Base-by-base conservation (phyloP, 2,113 vertebrate genomes). In the Camelus dromedarius region DNA sequence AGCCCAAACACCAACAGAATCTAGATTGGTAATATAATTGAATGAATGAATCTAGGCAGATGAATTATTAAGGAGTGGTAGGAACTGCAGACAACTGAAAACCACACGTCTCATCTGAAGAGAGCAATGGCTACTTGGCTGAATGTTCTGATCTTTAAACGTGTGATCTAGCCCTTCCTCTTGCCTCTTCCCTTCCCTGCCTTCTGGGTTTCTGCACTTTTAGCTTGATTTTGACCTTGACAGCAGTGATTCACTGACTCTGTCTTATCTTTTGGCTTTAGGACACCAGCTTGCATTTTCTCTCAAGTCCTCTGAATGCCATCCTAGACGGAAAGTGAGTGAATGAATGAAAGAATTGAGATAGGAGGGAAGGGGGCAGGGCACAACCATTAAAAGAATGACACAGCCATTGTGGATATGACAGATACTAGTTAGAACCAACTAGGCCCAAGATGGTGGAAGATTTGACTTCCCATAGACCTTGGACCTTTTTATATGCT, bases 221-320 rank as follows among this genome's bases (percentile, higher is more conserved):
- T 35, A 35, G 15, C 42, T 95, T 80, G 64, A 38, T 76, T 72
- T 95, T 92, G 50, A 96, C 26, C 19, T 89, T 76, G 24, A 62
- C 24, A 75, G 1, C 9, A 22, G 16, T 52, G 52, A 62, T 54
- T 89, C 30, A 5, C 28, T 75, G 50, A 48, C 30, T 89, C 22
- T 8, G 10, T 67, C 13, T 75, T 93, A 8, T 24, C 26, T 64
- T 66, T 42, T 90, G 46, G 4, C 15, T 96, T 85, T 89, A 91
- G 64, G 30, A 58, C 3, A 22, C 6, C 35, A 80, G 18, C 26
- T 70, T 32, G 10, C 8, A 26, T 30, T 93, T 90, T 89, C 48
- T 60, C 42, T 93, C 4, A 12, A 22, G 48, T 84, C 16, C 30
- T 58, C 66, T 28, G 38, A 85, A 24, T 0, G 3, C 42, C 15